These are phyloP conservation scores for Pachydiplax longipennis DNA, from an alignment of 2,888 invertebrate genomes.

Conservation along the genomic window DNA sequence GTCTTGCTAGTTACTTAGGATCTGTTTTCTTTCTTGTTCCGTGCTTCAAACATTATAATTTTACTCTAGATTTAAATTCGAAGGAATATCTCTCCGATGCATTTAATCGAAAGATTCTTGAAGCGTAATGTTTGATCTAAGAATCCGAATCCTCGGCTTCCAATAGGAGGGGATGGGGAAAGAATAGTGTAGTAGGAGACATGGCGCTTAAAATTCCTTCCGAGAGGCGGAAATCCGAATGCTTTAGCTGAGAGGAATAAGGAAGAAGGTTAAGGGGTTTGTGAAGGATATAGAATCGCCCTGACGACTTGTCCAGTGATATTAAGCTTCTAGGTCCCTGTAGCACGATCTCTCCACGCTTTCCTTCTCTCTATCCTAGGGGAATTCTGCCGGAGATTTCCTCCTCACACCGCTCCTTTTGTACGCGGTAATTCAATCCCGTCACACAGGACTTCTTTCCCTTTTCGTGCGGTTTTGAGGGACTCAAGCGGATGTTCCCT, in stretches of 20 bases:
- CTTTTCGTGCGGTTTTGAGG: background rate
- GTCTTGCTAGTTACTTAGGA: too few species aligned
- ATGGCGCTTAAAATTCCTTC: background rate
- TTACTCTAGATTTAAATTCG: too few species aligned
- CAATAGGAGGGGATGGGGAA: background rate
- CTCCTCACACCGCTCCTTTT: conserved; percentile 16
- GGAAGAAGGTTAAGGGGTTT: conserved; percentile 23
- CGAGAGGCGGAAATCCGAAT: background rate
- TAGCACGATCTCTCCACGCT: conserved; percentile 39
- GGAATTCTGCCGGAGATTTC: conserved; percentile 17
- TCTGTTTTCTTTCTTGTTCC: too few species aligned
- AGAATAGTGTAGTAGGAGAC: background rate
- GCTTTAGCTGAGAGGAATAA: background rate
- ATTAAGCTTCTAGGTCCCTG: conserved; percentile 31
- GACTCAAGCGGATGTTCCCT: background rate
- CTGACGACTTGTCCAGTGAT: conserved; percentile 39
- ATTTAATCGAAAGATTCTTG: background rate
- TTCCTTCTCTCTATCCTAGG: background rate
- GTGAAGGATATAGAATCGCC: conserved; percentile 38
- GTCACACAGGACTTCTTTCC: conserved; percentile 25
- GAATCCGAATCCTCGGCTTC: background rate
- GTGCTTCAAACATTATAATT: too few species aligned
- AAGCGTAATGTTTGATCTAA: background rate
- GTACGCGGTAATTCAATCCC: conserved; percentile 33
- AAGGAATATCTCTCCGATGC: too few species aligned